These are phyloP conservation scores for Penelope pileata DNA, from an alignment of 2,113 vertebrate genomes.

Conservation along the genomic window DNA sequence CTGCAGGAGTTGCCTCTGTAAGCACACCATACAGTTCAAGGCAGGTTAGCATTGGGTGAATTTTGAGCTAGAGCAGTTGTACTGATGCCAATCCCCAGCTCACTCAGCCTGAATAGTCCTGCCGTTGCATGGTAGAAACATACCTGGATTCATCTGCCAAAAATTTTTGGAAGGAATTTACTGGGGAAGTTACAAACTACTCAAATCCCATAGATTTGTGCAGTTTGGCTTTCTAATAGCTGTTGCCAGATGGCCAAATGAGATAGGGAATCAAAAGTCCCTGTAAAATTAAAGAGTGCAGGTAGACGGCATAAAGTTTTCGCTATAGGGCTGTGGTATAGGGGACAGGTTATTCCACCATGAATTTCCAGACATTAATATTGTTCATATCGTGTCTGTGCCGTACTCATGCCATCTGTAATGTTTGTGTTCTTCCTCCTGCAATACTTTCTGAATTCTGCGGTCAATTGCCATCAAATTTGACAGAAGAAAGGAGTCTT, in stretches of 20 bases:
- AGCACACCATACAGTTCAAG: neutral
- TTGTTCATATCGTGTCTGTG: neutral
- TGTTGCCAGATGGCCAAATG: neutral
- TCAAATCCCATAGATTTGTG: neutral
- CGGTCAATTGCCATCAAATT: neutral
- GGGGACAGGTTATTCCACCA: accelerated
- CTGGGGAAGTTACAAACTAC: neutral
- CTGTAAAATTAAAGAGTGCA: neutral
- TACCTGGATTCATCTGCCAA: neutral
- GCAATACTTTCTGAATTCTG: neutral
- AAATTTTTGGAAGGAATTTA: neutral
- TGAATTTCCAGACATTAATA: neutral
- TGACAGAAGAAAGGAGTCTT: neutral
- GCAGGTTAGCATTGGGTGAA: neutral
- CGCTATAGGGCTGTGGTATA: neutral
- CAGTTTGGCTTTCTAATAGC: neutral
- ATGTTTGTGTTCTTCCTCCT: neutral
- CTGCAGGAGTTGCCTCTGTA: neutral
- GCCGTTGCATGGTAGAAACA: neutral
- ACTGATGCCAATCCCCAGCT: neutral
- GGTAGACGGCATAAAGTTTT: neutral
- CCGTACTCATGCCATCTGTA: neutral
- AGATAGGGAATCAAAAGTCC: neutral
- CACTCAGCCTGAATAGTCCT: neutral
- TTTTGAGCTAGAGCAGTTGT: neutral